phyloP scores from a whole-genome alignment of 30 jellyfish, hydroid and myxozoan species.

The Clytia hemisphaerica region DNA sequence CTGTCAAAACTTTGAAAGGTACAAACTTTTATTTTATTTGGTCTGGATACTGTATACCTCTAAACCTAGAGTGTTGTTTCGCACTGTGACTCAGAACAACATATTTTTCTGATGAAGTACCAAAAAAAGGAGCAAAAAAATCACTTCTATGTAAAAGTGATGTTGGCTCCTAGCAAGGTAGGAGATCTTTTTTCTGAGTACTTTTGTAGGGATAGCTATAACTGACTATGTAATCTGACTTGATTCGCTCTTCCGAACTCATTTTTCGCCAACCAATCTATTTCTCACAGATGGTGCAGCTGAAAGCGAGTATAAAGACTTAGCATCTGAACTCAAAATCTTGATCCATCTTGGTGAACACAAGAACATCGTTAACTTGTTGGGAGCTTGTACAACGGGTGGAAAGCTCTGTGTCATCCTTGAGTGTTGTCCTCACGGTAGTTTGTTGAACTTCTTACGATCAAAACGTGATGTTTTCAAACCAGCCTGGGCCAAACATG shows the following conservation, averaged over 20 bases:
- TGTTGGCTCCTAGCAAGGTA: not conserved
- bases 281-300: constrained; percentile 55
- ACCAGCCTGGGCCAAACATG: constrained; percentile 52
- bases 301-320: constrained; percentile 52
- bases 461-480: constrained; percentile 36
- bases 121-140: too few species aligned
- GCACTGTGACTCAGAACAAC: too few species aligned
- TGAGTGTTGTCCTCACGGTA: constrained; percentile 71
- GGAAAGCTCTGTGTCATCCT: constrained; percentile 59
- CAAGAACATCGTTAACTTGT: constrained; percentile 64
- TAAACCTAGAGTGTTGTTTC: too few species aligned
- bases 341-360: constrained; percentile 78
- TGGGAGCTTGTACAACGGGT: constrained; percentile 73
- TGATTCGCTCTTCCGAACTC: too few species aligned
- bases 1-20: constrained; percentile 90
- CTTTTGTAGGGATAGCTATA: too few species aligned
- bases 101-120: too few species aligned
- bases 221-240: too few species aligned
- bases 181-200: not conserved
- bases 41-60: too few species aligned
- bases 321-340: constrained; percentile 72
- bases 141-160: not conserved
- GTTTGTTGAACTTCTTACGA: constrained; percentile 50
- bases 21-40: too few species aligned
- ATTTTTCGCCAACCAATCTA: too few species aligned